These are phyloP conservation scores for Squalus acanthias DNA, from an alignment of 2,797 vertebrate genomes.

Conservation along the genomic window DNA sequence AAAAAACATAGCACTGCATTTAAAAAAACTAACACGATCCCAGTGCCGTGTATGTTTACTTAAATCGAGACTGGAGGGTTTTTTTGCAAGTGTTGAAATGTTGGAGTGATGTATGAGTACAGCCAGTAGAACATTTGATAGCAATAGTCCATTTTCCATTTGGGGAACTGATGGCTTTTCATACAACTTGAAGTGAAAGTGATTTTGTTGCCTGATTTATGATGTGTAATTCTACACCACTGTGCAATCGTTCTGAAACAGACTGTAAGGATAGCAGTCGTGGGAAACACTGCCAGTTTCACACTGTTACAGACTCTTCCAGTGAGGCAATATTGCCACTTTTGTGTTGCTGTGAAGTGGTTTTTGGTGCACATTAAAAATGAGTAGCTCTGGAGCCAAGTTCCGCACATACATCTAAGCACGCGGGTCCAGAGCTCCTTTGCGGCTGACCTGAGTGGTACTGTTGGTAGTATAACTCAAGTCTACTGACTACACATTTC, in stretches of 20 bases:
- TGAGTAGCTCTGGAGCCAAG: neutral
- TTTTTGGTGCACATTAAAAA: neutral
- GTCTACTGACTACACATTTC: neutral
- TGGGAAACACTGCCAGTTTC: neutral
- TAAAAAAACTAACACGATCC: neutral
- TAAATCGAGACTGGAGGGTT: neutral
- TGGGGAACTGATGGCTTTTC: neutral
- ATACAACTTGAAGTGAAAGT: neutral
- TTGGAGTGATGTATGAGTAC: too few relatives aligned
- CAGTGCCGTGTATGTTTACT: neutral
- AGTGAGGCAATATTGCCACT: neutral
- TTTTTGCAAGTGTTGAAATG: neutral
- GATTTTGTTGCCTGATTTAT: neutral
- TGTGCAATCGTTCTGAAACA: neutral
- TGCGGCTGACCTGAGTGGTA: neutral
- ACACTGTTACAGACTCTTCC: neutral
- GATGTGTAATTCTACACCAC: neutral
- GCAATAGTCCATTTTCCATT: neutral
- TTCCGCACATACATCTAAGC: neutral
- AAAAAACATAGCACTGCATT: neutral
- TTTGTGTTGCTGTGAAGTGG: neutral
- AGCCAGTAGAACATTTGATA: neutral
- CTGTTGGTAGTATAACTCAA: neutral
- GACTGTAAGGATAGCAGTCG: neutral
- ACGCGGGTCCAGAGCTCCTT: neutral